Base-by-base conservation (phyloP, 2,797 vertebrate species). In the Eulemur coronatus region DNA sequence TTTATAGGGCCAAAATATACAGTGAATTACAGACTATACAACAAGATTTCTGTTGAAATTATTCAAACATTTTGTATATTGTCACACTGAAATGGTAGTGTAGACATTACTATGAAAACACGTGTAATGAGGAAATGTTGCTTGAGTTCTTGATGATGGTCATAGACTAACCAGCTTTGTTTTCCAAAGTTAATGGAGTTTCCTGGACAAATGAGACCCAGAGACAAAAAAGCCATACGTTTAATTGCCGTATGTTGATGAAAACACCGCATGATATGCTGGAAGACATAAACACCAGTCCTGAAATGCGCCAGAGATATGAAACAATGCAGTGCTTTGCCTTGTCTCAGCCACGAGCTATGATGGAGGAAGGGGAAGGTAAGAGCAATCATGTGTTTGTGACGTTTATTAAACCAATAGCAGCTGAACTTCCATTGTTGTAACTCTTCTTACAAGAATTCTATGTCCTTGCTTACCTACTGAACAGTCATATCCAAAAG, bases 241-340 rank as follows among this genome's bases (percentile, higher is more conserved):
- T 99, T 98, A 99, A 99, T 98, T 99, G 99, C 92, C 99, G 99
- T 12, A 99, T 99, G 99, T 98, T 99, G 98, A 99, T 99, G 96
- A 99, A 99, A 98, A 99, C 98, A 33, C 97, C 98, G 87, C 99
- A 99, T 18, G 99, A 99, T 92, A 91, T 98, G 96, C 96, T 99
- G 79, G 99, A 99, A 94, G 99, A 99, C 94, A 98, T 99, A n/a
- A 97, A 97, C 0, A 98, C 98, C 73, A 98, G 98, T 65, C 98
- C 98, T 73, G 99, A 99, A 69, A n/a, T 94, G 4, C 98, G 93
- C 84, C 99, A 99, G n/a, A 99, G 99, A 98, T 99, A 99, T 0
- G 99, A 99, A 98, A 99, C 99, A 63, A 99, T 99, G 99, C 99
- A 99, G 97, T 99, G 99, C 97, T 99, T 99, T 75, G 99, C 99